Evolutionary conservation across 2,888 invertebrate species (phyloP), one percentile per base, ranked within the genome.

Genomic region (Cephus nigrinus): DNA sequence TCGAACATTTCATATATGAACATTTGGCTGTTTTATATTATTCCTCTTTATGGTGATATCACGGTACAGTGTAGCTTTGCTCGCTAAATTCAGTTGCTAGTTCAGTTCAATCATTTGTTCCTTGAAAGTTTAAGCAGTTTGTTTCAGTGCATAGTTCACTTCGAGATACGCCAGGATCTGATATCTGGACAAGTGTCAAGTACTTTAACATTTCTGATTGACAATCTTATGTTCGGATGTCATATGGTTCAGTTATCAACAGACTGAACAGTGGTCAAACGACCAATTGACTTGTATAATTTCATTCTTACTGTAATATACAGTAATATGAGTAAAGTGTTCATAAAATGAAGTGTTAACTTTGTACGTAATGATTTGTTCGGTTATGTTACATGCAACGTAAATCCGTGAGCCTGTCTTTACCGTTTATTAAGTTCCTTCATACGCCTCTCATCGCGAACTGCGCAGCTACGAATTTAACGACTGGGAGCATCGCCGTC

Each of bases 381-480:
- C 23, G 4, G 23, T 55, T 55, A 15, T 9, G 5, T 55, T 15
- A 55, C 5, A 9, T 55, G 4, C 5, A 55, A 55, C 23, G 23
- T 55, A 55, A 55, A 55, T 55, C 40, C 40, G 9, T 55, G 40
- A 23, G 23, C 40, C 9, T 55, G 40, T 55, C 23, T 23, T 55
- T 55, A 55, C 23, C 23, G 40, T 55, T 55, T 23, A 55, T 55
- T 55, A 1, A 55, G 5, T 23, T 55, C 23, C 40, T 23, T 55
- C 40, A 9, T 55, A 55, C 40, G 40, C 23, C 40, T 55, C 9
- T 23, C 15, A 2, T 55, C 77, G 77, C 82, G 79, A 79, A 86
- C 83, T 88, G 88, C 87, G 87, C 87, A 87, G 84, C 84, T 85
- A 84, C 86, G 85, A 84, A 85, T 86, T 86, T 87, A 86, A 87